Base-by-base conservation (phyloP, 2,797 vertebrate genomes). In the Cossypha niveicapilla region DNA sequence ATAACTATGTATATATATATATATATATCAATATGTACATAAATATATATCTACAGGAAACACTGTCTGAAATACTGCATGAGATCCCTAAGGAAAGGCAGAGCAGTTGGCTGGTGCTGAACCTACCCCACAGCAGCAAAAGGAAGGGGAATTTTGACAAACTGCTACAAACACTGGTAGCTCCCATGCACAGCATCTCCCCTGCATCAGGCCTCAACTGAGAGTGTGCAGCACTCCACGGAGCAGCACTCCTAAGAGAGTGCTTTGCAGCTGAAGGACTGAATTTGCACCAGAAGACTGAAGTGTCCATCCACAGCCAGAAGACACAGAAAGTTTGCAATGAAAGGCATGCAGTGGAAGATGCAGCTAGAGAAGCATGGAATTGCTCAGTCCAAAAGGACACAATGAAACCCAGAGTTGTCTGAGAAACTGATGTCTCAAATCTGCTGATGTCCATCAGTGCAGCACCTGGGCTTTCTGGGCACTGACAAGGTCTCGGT, bases 201-300 rank as follows among this genome's bases (percentile, higher is more conserved):
- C 13, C 19, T 25, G 10, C 0, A 0, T 27, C 44, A 53, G 34
- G 30, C 19, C 27, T 61, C 30, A 47, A 47, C n/a, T 22, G 2
- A 37, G 13, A 32, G 14, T 2, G 0, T 6, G 47, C 3, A 8
- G 54, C 18, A 37, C 21, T 15, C 24, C 30, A 18, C 0, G 27
- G 24, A 67, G 42, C 32, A 68, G 71, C 74, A 17, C 54, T 75
- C 42, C 24, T 18, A 5, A 51, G 12, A 3, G 44, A 58, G 32
- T 18, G 23, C 44, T n/a, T 63, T 21, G 17, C 54, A 41, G 21
- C 0, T 68, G n/a, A 81, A 76, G 37, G 60, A 8, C 16, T 73
- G 62, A 81, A 22, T 79, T 72, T 75, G 41, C 30, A 85, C 27
- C 56, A 37, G 47, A 80, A 65, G 22, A 22, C 30, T 44, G 24